These are phyloP conservation scores for Hydra vulgaris DNA, from an alignment of 30 jellyfish, hydroid and myxozoan species.

Conservation along the genomic window DNA sequence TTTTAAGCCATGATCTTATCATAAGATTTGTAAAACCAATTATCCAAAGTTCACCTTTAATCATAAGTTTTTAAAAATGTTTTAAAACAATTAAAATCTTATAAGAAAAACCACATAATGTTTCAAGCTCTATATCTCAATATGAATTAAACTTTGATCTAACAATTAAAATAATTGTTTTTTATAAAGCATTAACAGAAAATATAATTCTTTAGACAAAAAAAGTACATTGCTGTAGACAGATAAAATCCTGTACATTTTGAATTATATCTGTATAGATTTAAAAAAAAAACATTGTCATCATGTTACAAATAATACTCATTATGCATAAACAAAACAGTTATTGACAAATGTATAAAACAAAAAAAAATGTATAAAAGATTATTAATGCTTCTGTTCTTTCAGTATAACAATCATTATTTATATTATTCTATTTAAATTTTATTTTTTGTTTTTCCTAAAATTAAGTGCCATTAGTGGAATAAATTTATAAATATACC, in stretches of 20 bases:
- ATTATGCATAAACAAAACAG: background rate
- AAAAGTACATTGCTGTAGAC: background rate
- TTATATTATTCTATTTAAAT: too few relatives aligned
- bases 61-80: background rate
- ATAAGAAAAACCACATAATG: background rate
- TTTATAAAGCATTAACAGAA: background rate
- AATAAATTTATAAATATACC: too few relatives aligned
- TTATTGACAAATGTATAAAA: background rate
- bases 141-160: background rate
- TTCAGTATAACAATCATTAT: too few relatives aligned
- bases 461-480: too few relatives aligned
- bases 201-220: background rate
- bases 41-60: background rate
- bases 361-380: too few relatives aligned
- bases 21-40: background rate
- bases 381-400: too few relatives aligned
- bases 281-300: background rate
- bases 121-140: background rate
- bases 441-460: too few relatives aligned
- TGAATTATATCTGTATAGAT: too few relatives aligned
- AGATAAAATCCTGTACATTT: too few relatives aligned
- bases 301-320: background rate
- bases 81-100: too few relatives aligned
- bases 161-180: background rate
- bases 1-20: background rate